Base-by-base conservation (phyloP, 1,140 invertebrate genomes). In the Lineus longissimus region DNA sequence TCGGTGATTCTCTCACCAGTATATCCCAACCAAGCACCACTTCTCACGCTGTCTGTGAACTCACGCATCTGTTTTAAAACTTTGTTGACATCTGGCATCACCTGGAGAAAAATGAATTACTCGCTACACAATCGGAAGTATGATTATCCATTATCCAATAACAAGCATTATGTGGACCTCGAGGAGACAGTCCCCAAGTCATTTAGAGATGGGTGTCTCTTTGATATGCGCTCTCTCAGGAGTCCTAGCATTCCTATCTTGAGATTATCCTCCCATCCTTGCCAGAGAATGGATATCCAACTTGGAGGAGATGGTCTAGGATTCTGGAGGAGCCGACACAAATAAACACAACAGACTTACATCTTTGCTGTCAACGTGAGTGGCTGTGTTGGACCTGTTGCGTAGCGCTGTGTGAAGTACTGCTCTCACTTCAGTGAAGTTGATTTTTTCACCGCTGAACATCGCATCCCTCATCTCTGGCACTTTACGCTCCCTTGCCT, bases 1-100 rank as follows among this genome's bases (percentile, higher is more conserved):
- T 99, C 96, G 63, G 92, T 95, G 55, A 99, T 98, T 62, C 89
- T 78, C 83, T 98, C 94, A 11, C 95, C 95, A 2, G 94, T 95
- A 78, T 91, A 97, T 33, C 95, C 92, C 74, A 86, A 87, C 92
- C 92, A 94, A 68, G 85, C 69, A 54, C 90, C 90, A 27, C 78
- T 83, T 64, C 89, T 85, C 1, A 93, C 85, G 81, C 87, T 43
- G 1, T 81, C 67, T 63, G 76, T 73, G 67, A 99, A 99, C 72
- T 90, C 86, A 82, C 97, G 93, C 92, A 99, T 99, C 74, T 99
- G 96, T 2, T 87, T 81, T 1, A 99, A 82, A 11, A 98, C 97
- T 25, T 85, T 86, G 75, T 95, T 94, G 0, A 99, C 93, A 75
- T 91, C 91, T 0, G 92, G 91, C 86, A 93, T 96, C 0, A 99